Conservation (phyloP, 2,113 vertebrate genomes). For the Cyprinodon variegatus region DNA sequence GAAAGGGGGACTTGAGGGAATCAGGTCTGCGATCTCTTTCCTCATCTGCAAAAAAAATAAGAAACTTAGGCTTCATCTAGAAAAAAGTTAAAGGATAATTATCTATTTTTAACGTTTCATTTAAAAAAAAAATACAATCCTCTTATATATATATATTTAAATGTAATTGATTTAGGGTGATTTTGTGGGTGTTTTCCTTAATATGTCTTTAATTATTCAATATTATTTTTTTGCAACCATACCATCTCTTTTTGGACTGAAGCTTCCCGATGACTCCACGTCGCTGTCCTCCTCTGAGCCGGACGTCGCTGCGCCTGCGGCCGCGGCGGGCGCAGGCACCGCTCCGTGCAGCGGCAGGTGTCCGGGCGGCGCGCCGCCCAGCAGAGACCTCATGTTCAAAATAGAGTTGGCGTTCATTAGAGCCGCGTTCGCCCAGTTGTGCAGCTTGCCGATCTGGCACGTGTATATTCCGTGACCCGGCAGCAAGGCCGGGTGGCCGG, state of each 20-base stretch:
- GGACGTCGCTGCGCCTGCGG: constrained; percentile 78
- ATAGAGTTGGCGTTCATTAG: constrained; percentile 95
- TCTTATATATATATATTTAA: too few species aligned
- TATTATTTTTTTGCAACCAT: constrained; percentile 26
- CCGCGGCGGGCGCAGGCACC: constrained; percentile 61
- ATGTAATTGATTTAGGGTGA: too few species aligned
- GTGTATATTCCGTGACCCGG: constrained; percentile 98
- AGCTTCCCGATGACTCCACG: constrained; percentile 86
- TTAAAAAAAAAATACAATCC: too few species aligned
- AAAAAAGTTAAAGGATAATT: too few species aligned
- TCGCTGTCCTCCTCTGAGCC: constrained; percentile 85
- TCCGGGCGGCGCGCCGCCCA: constrained; percentile 85
- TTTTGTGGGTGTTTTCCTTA: too few species aligned
- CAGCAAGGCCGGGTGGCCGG: constrained; percentile 92
- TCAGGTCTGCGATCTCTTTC: constrained; percentile 88
- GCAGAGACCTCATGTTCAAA: constrained; percentile 92
- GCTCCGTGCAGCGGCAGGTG: constrained; percentile 84
- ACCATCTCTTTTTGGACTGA: constrained; percentile 93
- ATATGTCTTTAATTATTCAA: too few species aligned
- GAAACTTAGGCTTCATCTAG: neutral
- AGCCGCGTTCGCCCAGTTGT: constrained; percentile 97
- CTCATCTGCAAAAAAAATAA: constrained; percentile 80
- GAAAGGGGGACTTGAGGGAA: constrained; percentile 91
- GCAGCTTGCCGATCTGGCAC: constrained; percentile 96
- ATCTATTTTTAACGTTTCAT: too few species aligned